These are phyloP conservation scores for Ormia ochracea DNA, from an alignment of 2,888 invertebrate genomes.

Conservation along the genomic window DNA sequence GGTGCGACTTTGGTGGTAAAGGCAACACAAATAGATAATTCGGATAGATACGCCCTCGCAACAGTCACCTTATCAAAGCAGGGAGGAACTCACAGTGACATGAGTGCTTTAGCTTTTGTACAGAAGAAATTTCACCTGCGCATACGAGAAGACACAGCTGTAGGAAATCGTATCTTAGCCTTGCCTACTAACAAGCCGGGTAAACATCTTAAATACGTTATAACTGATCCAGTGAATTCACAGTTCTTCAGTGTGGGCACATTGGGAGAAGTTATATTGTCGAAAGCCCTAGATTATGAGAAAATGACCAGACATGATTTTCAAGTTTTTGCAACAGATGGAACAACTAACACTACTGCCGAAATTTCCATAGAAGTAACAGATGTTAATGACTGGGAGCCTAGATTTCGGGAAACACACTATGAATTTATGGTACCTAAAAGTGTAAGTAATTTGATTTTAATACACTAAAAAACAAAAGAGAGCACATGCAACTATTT, in stretches of 20 bases:
- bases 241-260: constrained; percentile 87
- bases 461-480: too few relatives aligned
- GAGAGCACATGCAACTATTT: too few relatives aligned
- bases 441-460: constrained; percentile 73
- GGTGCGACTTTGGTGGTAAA: constrained; percentile 89
- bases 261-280: constrained; percentile 87
- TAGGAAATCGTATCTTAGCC: constrained; percentile 85
- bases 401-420: constrained; percentile 89
- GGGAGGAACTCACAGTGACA: constrained; percentile 78
- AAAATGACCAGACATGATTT: constrained; percentile 84
- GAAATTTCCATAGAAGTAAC: constrained; percentile 87
- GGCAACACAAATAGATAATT: constrained; percentile 90
- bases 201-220: constrained; percentile 85
- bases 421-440: constrained; percentile 84
- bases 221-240: constrained; percentile 84
- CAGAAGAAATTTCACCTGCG: constrained; percentile 84
- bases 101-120: constrained; percentile 80
- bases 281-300: constrained; percentile 88
- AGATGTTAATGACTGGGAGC: constrained; percentile 96
- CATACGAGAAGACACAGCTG: constrained; percentile 86
- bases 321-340: constrained; percentile 88
- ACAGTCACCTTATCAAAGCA: constrained; percentile 83
- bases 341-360: constrained; percentile 86
- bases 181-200: constrained; percentile 82
- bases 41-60: constrained; percentile 90